phyloP scores from a whole-genome alignment of 2,797 vertebrate genomes.

The Acanthurus leucopareius region DNA sequence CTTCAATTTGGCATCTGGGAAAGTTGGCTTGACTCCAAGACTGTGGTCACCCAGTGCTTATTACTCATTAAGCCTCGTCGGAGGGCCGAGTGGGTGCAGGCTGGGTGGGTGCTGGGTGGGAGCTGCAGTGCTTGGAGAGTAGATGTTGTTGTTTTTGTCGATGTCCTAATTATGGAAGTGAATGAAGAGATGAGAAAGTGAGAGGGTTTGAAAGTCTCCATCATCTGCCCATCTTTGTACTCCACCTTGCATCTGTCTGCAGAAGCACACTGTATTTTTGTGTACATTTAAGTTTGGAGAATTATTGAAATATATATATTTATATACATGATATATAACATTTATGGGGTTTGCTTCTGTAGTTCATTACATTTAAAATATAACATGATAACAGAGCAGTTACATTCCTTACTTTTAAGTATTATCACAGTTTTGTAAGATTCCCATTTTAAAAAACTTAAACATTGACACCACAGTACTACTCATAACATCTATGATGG shows the following conservation, averaged over 20 bases:
- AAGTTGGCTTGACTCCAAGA: conserved; percentile 78
- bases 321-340: no score
- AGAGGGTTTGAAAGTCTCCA: conserved; percentile 43
- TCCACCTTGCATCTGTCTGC: not conserved
- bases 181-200: conserved; percentile 52
- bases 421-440: no score
- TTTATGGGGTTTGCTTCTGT: not conserved
- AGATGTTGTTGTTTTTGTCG: conserved; percentile 56
- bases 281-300: not conserved
- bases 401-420: not conserved
- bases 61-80: conserved; percentile 76
- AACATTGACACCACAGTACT: not conserved
- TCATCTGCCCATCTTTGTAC: conserved; percentile 17
- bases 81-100: conserved; percentile 68
- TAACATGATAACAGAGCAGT: not conserved
- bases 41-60: conserved; percentile 78
- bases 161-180: conserved; percentile 64
- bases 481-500: not conserved
- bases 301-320: not conserved
- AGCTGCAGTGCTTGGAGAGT: conserved; percentile 49
- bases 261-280: not conserved
- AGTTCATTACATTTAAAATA: not conserved
- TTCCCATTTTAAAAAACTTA: no score
- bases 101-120: conserved; percentile 63
- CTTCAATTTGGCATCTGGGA: conserved; percentile 81